Percentiles rank a stretch among this genome's conserved stretches.
These are phyloP conservation scores for Clarias pachynema DNA, from an alignment of 2,797 vertebrate genomes.

Conservation along the genomic window DNA sequence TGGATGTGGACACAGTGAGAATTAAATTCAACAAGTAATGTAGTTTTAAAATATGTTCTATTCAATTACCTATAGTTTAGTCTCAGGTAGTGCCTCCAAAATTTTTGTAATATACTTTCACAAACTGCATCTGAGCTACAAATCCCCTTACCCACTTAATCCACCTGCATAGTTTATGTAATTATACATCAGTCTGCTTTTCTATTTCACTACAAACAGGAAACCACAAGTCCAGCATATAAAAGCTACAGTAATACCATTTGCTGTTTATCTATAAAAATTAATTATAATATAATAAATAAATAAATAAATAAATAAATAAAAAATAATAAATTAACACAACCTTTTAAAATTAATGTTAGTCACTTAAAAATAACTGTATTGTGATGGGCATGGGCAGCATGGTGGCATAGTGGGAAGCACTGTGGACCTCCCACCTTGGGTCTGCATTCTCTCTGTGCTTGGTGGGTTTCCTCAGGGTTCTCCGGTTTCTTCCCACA, in stretches of 20 bases:
- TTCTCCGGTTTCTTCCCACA: no score
- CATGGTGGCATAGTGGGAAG: no score
- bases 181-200: conserved; percentile 45
- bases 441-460: no score
- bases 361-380: not conserved
- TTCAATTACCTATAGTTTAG: conserved; percentile 36
- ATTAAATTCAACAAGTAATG: not conserved
- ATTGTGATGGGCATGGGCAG: not conserved
- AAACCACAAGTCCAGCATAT: conserved; percentile 9
- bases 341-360: conserved; percentile 1
- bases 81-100: conserved; percentile 22
- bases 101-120: conserved; percentile 9
- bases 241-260: conserved; percentile 18
- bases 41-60: conserved; percentile 4
- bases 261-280: not conserved
- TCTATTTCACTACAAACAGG: conserved; percentile 32
- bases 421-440: no score
- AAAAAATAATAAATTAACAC: not conserved
- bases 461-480: no score
- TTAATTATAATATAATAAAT: no score
- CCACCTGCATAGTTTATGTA: conserved; percentile 28
- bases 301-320: not conserved
- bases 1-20: not conserved
- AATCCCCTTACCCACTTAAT: conserved; percentile 38
- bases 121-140: conserved; percentile 19